phyloP scores from a whole-genome alignment of 2,797 vertebrate species.

The Sebastes nivosus region DNA sequence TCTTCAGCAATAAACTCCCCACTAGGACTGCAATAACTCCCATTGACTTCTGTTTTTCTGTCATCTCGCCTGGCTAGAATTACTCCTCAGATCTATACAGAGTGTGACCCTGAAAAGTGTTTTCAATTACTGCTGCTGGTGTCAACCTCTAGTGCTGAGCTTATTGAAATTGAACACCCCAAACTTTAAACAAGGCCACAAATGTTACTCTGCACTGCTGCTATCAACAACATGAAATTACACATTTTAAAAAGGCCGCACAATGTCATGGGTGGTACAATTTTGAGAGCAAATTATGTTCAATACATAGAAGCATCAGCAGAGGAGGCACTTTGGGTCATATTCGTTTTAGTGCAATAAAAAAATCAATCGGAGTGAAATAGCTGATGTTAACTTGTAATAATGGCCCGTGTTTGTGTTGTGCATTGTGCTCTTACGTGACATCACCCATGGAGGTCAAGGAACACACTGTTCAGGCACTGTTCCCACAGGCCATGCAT shows the following conservation, averaged over 20 bases:
- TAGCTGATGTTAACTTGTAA: conserved; percentile 18
- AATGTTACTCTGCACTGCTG: conserved; percentile 15
- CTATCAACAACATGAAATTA: conserved; percentile 39
- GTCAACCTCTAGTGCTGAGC: conserved; percentile 59
- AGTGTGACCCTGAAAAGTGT: conserved; percentile 73
- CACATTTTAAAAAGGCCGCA: conserved; percentile 31
- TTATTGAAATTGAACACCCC: conserved; percentile 65
- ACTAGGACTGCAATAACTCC: conserved; percentile 40
- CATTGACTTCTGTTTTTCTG: conserved; percentile 53
- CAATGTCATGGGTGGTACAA: background rate
- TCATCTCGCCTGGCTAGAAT: conserved; percentile 56
- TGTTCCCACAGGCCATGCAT: background rate
- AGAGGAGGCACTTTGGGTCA: background rate
- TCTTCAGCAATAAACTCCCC: conserved; percentile 47
- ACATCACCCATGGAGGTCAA: background rate
- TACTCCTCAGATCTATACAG: conserved; percentile 66
- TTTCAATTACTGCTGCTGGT: conserved; percentile 67
- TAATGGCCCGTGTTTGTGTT: conserved; percentile 16
- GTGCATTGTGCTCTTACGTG: conserved; percentile 3
- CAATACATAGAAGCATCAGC: background rate
- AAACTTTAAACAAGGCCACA: conserved; percentile 50
- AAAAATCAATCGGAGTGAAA: conserved; percentile 6
- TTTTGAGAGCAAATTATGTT: conserved; percentile 31
- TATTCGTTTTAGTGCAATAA: background rate
- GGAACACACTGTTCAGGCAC: conserved; percentile 5